phyloP scores from a whole-genome alignment of 2,888 invertebrate genomes.

The Onchidella celtica region DNA sequence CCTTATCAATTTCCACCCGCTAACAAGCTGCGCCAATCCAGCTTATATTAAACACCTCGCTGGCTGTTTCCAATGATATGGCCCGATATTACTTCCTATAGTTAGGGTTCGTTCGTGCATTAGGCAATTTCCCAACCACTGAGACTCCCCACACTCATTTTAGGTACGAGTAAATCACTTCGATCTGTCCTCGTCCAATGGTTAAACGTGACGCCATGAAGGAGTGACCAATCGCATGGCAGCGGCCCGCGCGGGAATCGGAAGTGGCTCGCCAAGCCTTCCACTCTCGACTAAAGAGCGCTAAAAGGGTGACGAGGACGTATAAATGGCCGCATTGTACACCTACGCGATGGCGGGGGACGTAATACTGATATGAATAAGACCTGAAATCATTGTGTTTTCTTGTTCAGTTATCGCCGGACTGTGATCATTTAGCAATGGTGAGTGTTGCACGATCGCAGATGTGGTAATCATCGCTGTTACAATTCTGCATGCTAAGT shows the following conservation, averaged over 20 bases:
- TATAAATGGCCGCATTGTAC: neutral
- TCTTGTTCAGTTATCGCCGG: neutral
- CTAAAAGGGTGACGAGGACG: neutral
- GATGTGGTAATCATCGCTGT: too few species aligned
- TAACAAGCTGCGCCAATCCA: too few species aligned
- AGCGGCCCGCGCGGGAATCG: neutral
- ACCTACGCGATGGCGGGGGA: slow-evolving; percentile 22
- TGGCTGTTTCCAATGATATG: too few species aligned
- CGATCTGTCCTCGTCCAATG: neutral
- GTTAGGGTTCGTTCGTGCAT: neutral
- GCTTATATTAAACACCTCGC: too few species aligned
- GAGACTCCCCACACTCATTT: neutral
- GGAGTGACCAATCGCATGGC: slow-evolving; percentile 22
- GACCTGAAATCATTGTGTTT: neutral
- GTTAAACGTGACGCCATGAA: neutral
- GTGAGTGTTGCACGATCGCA: too few species aligned
- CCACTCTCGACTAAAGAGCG: neutral
- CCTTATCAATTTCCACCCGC: too few species aligned
- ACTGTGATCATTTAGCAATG: neutral
- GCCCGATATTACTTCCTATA: neutral
- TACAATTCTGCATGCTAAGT: too few species aligned
- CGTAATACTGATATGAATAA: neutral
- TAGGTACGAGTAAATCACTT: neutral
- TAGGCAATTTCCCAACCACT: neutral
- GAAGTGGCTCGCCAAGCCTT: slow-evolving; percentile 8